phyloP scores from a whole-genome alignment of 2,113 vertebrate genomes.

The Chlorocebus sabaeus region DNA sequence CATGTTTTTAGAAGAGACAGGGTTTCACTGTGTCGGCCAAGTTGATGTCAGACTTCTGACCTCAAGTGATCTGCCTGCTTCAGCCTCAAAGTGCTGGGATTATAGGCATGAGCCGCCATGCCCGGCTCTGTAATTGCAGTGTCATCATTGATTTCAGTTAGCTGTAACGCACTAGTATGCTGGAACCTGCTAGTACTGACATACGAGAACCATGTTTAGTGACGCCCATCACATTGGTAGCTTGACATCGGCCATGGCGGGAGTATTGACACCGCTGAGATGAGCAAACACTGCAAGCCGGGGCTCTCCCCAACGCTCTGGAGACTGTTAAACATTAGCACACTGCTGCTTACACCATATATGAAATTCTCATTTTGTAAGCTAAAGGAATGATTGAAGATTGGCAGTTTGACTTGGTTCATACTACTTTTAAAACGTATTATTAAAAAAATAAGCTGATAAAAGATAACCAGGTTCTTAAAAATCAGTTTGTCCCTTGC shows the following conservation, averaged over 20 bases:
- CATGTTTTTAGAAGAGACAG: no score
- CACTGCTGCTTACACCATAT: background rate
- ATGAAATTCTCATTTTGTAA: background rate
- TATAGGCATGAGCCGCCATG: no score
- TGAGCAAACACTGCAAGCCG: background rate
- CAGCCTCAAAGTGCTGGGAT: no score
- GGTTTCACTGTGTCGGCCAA: no score
- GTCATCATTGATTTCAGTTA: background rate
- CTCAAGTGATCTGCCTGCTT: no score
- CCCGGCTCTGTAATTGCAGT: background rate
- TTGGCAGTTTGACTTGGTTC: background rate
- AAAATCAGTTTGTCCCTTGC: background rate
- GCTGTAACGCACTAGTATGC: no score
- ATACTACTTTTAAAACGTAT: background rate
- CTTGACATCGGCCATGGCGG: background rate
- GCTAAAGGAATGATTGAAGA: background rate
- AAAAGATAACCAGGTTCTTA: background rate
- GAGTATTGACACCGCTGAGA: background rate
- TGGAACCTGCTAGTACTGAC: background rate
- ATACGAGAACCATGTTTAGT: background rate
- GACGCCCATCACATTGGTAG: rapidly evolving
- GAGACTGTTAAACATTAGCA: background rate
- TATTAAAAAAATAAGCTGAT: background rate
- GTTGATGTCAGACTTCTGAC: no score
- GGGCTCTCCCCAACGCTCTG: background rate